Base-by-base conservation (phyloP, 2,888 invertebrate species). In the Sericinus montela region DNA sequence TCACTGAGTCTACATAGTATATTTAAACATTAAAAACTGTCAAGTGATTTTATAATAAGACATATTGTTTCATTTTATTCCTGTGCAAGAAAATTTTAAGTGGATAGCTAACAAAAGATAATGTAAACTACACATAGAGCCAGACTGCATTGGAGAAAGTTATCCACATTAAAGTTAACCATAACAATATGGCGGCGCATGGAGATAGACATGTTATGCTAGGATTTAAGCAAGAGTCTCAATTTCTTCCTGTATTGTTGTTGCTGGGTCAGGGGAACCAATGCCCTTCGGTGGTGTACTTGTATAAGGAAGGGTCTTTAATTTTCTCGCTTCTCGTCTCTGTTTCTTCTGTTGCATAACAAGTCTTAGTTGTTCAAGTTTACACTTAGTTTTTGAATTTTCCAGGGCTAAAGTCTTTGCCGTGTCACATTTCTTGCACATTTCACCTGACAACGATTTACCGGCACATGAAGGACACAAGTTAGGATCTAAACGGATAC, bases 271-370 rank as follows among this genome's bases (percentile, higher is more conserved):
- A 92, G 94, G 94, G 66, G 96, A 94, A 59, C 91, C 95, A 72
- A 93, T 96, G 68, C 97, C 95, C 91, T 98, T 97, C 90, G 76
- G 64, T 13, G 80, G 72, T 23, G 75, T 55, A 32, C 55, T 69
- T 11, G 75, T 60, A 56, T 95, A 95, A 7, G 95, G 95, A 41
- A 91, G 77, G 1, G 91, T 90, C 69, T 93, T 93, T 53, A 93
- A 81, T 72, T 93, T 93, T 48, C 95, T 91, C 36, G 94, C 95
- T 65, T 95, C 94, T 45, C 97, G 92, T 53, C 95, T 91, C 57
- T 96, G 94, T 56, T 96, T 93, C 65, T 95, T 92, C 76, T 97
- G 96, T 63, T 96, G 96, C 95, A 98, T 95, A 50, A 97, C 95
- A 59, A 95, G 91, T 59, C 97, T 93, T 45, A 97, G 87, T 58